Base-by-base conservation (phyloP, 2,113 vertebrate genomes). In the Salvator merianae region DNA sequence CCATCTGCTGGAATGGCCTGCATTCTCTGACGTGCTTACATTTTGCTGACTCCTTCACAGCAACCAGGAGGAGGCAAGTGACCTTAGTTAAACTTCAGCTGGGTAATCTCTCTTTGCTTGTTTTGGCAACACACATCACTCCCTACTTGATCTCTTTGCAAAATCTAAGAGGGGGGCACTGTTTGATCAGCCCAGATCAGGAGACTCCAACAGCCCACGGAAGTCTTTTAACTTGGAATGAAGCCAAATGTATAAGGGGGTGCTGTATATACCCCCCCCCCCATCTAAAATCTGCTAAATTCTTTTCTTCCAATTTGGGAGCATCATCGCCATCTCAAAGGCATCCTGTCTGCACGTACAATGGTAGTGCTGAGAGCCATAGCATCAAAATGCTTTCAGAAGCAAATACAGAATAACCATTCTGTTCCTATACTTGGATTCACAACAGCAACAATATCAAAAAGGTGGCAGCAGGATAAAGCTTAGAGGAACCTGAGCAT, bases 11-110 rank as follows among this genome's bases (percentile, higher is more conserved):
- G 65, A 66, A 70, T 81, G 75, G 43, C 80, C 69, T 1, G 43
- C 84, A 72, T 1, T 1, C 79, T 82, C 36, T 36, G 86, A 47
- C 7, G 43, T 84, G 91, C 92, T 93, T 86, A 76, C 69, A 90
- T 81, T 91, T 50, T 55, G 53, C 22, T 4, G n/a, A 50, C n/a
- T 81, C 43, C 30, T 30, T 69, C 2, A 2, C 70, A 68, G 68
- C 30, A 80, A 34, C 62, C 74, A 55, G 72, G 81, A 84, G 50
- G 32, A 84, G 85, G 80, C 12, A 40, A 76, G n/a, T 50, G 62
- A 79, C 85, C 50, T 76, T 72, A 32, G 53, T 1, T 84, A 62
- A 69, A 69, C 66, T 77, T 32, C 32, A 76, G 72, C 1, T 70
- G 63, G 38, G 65, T 28, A 22, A 47, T 81, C 86, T 82, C 28